Base-by-base conservation (phyloP, 2,888 invertebrate genomes). In the Heliconius ethilla region DNA sequence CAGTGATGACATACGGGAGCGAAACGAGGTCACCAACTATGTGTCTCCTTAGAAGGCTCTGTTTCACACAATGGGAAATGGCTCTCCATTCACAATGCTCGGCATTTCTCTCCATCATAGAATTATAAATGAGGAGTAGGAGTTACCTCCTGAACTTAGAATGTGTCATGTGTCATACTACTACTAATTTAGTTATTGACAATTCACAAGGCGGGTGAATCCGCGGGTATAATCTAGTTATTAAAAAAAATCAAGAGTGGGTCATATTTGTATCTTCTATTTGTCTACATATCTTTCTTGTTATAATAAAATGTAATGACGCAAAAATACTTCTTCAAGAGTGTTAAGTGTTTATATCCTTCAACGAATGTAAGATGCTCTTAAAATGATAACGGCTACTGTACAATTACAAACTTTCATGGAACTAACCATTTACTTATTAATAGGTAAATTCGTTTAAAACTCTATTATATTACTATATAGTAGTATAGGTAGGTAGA, bases 321-420 rank as follows among this genome's bases (percentile, higher is more conserved):
- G 27, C 27, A 74, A 74, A 74, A 37, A 40, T 66, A 75, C 55
- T 27, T 29, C 29, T 59, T 29, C 40, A 27, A 59, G 22, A 72
- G 62, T 67, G 27, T 72, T 25, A 65, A 76, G 78, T 78, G 79
- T 80, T 80, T 77, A 63, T 77, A 78, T 70, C 72, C 67, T 80
- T 78, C 72, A 79, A 66, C 75, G 69, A 75, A 18, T 25, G 72
- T 72, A 62, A 74, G 33, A 70, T 66, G 74, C 66, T 66, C 70
- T 76, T 11, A 33, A 70, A 13, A 1, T 70, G 69, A 75, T 78
- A 75, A 75, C 59, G 45, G 76, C 79, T 79, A 77, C 70, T 75
- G 74, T 75, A 72, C n/a, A 70, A 45, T 40, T 67, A 75, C 25
- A 51, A 51, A 72, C 33, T 55, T 69, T 62, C 10, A 33, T 13